phyloP scores from a whole-genome alignment of 2,797 vertebrate genomes.

The Ispidina picta region DNA sequence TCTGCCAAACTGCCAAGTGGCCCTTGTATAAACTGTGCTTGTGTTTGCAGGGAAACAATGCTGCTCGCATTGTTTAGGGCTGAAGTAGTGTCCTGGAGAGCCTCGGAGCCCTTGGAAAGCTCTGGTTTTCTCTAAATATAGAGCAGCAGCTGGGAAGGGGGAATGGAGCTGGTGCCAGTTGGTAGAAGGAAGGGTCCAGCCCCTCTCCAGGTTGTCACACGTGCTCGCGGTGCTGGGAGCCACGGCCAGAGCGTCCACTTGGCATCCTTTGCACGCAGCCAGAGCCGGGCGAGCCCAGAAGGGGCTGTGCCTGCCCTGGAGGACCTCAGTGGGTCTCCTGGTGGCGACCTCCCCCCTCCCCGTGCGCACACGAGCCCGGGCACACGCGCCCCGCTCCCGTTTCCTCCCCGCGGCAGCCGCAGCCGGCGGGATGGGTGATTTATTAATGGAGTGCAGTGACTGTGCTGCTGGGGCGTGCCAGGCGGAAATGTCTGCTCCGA shows the following conservation, averaged over 20 bases:
- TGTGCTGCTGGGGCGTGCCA: slow-evolving; percentile 31
- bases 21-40: not conserved
- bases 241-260: fast-evolving
- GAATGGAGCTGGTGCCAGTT: fast-evolving
- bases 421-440: slow-evolving; percentile 57
- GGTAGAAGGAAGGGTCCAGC: not conserved
- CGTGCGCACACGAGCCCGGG: fast-evolving
- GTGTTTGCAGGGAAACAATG: not conserved
- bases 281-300: fast-evolving
- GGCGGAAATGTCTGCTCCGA: slow-evolving; percentile 69
- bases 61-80: not conserved
- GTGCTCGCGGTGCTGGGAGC: not conserved
- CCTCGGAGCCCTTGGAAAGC: not conserved
- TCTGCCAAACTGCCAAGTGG: not conserved
- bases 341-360: not conserved
- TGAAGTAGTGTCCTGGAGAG: not conserved
- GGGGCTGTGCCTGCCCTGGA: not conserved
- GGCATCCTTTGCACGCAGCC: fast-evolving
- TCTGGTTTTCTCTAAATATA: not conserved
- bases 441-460: slow-evolving; percentile 39
- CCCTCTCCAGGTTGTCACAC: not conserved
- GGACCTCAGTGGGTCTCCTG: not conserved
- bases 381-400: not conserved
- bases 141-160: not conserved
- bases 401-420: slow-evolving; percentile 48